phyloP scores from a whole-genome alignment of 64 coral and sea anemone genomes.

The Astreopora myriophthalma region DNA sequence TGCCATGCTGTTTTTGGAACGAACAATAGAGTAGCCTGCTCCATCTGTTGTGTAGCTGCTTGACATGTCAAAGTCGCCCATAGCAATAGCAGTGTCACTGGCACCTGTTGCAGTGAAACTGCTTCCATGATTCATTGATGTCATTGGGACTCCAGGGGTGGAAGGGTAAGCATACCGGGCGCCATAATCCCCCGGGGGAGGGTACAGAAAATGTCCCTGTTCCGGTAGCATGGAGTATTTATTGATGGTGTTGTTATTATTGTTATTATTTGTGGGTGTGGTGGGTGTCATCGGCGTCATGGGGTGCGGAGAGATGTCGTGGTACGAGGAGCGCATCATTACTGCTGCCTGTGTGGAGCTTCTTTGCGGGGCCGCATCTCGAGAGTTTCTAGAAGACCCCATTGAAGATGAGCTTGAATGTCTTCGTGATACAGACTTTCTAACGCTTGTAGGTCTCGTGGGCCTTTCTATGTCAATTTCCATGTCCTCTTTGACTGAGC shows the following conservation, averaged over 20 bases:
- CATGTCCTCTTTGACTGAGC: constrained; percentile 45
- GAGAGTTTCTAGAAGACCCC: constrained; percentile 63
- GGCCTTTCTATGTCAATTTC: constrained; percentile 71
- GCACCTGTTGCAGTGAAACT: constrained; percentile 13
- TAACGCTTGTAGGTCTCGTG: constrained; percentile 30
- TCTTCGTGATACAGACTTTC: constrained; percentile 51
- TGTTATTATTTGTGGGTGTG: constrained; percentile 76
- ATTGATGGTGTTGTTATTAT: constrained; percentile 52
- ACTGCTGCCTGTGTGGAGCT: constrained; percentile 34
- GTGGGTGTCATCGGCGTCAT: constrained; percentile 55
- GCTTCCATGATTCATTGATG: constrained; percentile 11
- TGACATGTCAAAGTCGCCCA: constrained; percentile 75
- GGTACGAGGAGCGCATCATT: constrained; percentile 63
- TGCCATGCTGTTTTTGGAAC: constrained; percentile 69
- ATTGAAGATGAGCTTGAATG: constrained; percentile 60
- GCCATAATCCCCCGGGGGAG: constrained; percentile 77
- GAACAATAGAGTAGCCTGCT: constrained; percentile 7
- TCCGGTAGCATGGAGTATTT: constrained; percentile 57
- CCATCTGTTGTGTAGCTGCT: constrained; percentile 48
- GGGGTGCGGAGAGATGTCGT: constrained; percentile 83
- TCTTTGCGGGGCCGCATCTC: constrained; percentile 53
- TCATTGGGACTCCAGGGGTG: constrained; percentile 23
- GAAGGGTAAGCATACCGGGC: constrained; percentile 67
- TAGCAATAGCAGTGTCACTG: constrained; percentile 1
- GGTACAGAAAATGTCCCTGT: constrained; percentile 87